Evolutionary conservation across 2,888 invertebrate genomes (phyloP).

Genomic region (Idaea aversata): DNA sequence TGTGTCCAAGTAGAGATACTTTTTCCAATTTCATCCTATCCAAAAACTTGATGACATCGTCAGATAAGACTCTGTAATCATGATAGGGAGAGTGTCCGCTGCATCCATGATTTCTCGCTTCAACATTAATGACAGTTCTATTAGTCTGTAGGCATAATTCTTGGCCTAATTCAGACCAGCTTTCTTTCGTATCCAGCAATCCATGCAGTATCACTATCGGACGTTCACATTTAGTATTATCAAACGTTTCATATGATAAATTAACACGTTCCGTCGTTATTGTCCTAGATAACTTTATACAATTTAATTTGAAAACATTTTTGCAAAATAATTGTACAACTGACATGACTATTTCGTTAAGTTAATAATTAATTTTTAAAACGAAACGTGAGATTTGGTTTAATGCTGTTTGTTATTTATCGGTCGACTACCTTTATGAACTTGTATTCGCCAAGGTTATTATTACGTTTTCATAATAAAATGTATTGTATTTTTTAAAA

Average conservation of each 20-base stretch:
- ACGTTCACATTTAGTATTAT: constrained; percentile 71
- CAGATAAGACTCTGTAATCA: constrained; percentile 87
- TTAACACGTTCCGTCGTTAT: constrained; percentile 56
- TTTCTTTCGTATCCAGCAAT: constrained; percentile 93
- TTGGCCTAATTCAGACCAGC: constrained; percentile 93
- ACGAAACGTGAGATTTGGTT: constrained; percentile 27
- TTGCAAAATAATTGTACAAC: constrained; percentile 2
- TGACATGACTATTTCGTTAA: not conserved
- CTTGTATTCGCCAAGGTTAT: constrained; percentile 10
- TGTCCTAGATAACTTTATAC: not conserved
- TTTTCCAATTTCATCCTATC: constrained; percentile 82
- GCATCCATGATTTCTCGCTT: constrained; percentile 97
- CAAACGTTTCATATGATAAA: constrained; percentile 82
- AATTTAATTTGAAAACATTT: constrained; percentile 3
- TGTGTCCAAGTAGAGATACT: constrained; percentile 91
- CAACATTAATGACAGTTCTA: constrained; percentile 89
- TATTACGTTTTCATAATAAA: not conserved
- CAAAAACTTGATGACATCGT: constrained; percentile 78
- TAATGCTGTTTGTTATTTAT: constrained; percentile 27
- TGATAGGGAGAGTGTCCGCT: constrained; percentile 89
- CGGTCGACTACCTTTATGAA: not conserved
- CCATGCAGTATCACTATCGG: constrained; percentile 91
- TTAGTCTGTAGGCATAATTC: constrained; percentile 83
- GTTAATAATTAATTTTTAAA: not conserved
- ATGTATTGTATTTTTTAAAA: too few species aligned